A percentile compares a stretch with the other conserved stretches of the same genome.
Conservation (phyloP, 1,140 invertebrate genomes). For the Drosophila pandora region DNA sequence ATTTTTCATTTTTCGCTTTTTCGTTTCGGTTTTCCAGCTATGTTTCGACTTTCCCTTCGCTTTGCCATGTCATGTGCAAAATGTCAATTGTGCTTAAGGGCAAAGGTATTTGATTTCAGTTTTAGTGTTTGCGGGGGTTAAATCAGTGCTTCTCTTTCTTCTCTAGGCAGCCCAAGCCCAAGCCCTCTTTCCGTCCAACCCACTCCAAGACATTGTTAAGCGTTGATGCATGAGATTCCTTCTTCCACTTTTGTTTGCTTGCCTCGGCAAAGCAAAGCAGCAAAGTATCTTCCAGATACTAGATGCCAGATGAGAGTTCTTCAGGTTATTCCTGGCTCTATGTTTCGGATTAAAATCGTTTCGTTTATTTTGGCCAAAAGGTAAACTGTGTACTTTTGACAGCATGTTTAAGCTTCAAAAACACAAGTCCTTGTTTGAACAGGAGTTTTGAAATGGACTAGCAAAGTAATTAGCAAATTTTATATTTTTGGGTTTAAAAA, state of each 20-base stretch:
- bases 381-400: constrained; percentile 35
- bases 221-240: constrained; percentile 33
- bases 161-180: not conserved
- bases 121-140: constrained; percentile 34
- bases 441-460: constrained; percentile 13
- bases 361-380: constrained; percentile 21
- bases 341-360: constrained; percentile 32
- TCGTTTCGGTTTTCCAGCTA: constrained; percentile 29
- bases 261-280: constrained; percentile 5
- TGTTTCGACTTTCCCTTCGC: constrained; percentile 21
- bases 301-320: constrained; percentile 7
- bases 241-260: constrained; percentile 23
- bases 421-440: constrained; percentile 6
- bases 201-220: constrained; percentile 24
- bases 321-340: not conserved
- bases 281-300: constrained; percentile 34
- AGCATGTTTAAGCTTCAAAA: constrained; percentile 22
- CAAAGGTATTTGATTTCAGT: constrained; percentile 75
- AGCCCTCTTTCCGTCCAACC: too few relatives aligned
- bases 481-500: constrained; percentile 7
- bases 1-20: constrained; percentile 23
- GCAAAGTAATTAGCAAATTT: constrained; percentile 22
- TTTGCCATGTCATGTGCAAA: constrained; percentile 70
- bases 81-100: constrained; percentile 77
- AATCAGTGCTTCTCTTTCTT: constrained; percentile 7